These are phyloP conservation scores for Muntiacus reevesi DNA, from an alignment of 2,113 vertebrate genomes.

Conservation along the genomic window DNA sequence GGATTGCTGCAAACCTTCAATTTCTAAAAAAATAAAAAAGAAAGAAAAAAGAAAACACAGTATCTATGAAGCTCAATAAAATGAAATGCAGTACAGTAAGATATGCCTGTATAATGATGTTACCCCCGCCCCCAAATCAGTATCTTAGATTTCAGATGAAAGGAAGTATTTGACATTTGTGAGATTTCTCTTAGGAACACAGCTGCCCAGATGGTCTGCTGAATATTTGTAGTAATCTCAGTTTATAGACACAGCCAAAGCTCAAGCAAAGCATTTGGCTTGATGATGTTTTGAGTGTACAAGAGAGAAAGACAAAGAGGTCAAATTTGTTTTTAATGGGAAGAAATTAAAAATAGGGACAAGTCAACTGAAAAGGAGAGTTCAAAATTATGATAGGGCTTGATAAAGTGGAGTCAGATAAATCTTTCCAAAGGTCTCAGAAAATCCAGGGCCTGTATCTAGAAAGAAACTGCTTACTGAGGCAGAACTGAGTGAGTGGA, in stretches of 20 bases:
- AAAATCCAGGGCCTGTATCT: conserved; percentile 61
- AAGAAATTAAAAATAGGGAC: neutral
- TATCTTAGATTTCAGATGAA: neutral
- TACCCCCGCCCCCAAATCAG: neutral
- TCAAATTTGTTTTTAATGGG: conserved; percentile 33
- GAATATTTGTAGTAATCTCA: neutral
- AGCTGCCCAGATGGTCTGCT: neutral
- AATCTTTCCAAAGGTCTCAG: conserved; percentile 69
- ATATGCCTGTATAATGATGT: neutral
- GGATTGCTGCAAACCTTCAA: neutral
- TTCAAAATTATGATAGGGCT: conserved; percentile 69
- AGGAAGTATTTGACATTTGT: neutral
- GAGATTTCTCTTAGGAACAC: neutral
- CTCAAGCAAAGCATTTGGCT: neutral
- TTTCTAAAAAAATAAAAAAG: neutral
- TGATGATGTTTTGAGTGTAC: neutral
- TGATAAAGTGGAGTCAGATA: conserved; percentile 71
- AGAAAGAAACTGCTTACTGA: conserved; percentile 62
- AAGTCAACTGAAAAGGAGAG: conserved; percentile 46
- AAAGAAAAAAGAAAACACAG: neutral
- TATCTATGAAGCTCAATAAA: neutral
- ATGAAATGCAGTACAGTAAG: neutral
- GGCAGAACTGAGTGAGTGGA: conserved; percentile 64
- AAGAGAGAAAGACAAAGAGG: neutral
- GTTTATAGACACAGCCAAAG: neutral